phyloP scores from a whole-genome alignment of 2,888 invertebrate species.

The Erannis defoliaria region DNA sequence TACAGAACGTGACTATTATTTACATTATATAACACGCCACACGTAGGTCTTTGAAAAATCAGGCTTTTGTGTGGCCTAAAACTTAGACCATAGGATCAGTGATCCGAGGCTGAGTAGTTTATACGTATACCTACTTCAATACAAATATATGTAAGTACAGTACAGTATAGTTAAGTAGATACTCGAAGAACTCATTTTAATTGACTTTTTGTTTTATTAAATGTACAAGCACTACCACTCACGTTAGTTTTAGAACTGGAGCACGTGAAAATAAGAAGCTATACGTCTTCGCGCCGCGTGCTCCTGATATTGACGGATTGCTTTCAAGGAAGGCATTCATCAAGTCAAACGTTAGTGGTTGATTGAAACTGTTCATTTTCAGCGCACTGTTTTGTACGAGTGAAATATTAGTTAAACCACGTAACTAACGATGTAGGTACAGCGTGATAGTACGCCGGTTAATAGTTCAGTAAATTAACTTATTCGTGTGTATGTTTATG shows the following conservation, averaged over 20 bases:
- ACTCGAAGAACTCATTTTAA: neutral
- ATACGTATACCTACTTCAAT: too few relatives aligned
- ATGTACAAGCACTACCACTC: neutral
- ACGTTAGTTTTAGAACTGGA: conserved; percentile 33
- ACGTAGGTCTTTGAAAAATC: too few relatives aligned
- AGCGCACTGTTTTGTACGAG: conserved; percentile 17
- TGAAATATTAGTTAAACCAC: conserved; percentile 51
- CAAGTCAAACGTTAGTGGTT: conserved; percentile 38
- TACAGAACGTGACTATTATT: too few relatives aligned
- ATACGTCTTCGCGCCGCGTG: conserved; percentile 64
- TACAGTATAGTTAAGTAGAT: too few relatives aligned
- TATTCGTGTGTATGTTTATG: neutral
- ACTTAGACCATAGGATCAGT: too few relatives aligned
- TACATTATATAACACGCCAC: too few relatives aligned
- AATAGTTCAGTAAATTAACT: neutral
- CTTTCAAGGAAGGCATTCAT: conserved; percentile 54
- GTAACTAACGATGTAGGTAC: conserved; percentile 23
- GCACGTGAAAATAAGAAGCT: conserved; percentile 37
- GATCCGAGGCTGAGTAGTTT: too few relatives aligned
- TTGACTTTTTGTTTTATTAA: neutral
- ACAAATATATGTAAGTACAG: too few relatives aligned
- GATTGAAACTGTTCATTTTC: conserved; percentile 38
- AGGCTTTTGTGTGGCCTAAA: too few relatives aligned
- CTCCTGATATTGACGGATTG: conserved; percentile 68
- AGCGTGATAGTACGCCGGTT: neutral